Percentiles rank a stretch among this genome's conserved stretches.
Evolutionary conservation across 1,140 invertebrate species (phyloP).

Genomic region (Agraylea sexmaculata): DNA sequence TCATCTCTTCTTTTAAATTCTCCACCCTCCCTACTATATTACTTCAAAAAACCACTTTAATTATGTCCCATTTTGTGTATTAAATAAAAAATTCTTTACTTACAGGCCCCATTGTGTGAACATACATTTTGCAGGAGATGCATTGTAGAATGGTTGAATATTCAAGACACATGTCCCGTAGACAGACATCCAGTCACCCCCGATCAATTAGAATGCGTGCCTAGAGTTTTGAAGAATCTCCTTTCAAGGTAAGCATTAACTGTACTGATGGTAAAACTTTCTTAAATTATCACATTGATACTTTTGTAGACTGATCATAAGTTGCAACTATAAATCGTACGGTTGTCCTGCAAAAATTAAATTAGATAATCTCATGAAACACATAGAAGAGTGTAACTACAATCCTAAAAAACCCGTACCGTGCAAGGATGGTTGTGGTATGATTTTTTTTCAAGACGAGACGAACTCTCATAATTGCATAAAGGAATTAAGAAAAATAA

Average conservation of each 20-base stretch:
- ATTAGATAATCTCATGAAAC: slow-evolving; percentile 67
- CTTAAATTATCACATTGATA: slow-evolving; percentile 4
- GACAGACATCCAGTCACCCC: slow-evolving; percentile 80
- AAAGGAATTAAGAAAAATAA: slow-evolving; percentile 69
- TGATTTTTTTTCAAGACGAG: slow-evolving; percentile 91
- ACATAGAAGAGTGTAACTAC: slow-evolving; percentile 76
- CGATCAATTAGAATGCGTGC: slow-evolving; percentile 77
- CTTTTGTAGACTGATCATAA: slow-evolving; percentile 64
- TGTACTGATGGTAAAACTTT: slow-evolving; percentile 1
- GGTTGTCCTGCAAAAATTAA: slow-evolving; percentile 79
- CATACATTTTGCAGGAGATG: slow-evolving; percentile 91
- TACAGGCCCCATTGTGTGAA: slow-evolving; percentile 86
- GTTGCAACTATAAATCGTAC: slow-evolving; percentile 80
- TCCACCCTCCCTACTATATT: too few species aligned
- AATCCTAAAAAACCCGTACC: slow-evolving; percentile 89
- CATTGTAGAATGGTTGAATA: slow-evolving; percentile 87
- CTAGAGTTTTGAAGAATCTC: slow-evolving; percentile 83
- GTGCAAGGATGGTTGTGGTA: slow-evolving; percentile 85
- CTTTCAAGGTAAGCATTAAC: slow-evolving; percentile 55
- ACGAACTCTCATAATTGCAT: slow-evolving; percentile 91
- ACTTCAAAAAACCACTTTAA: too few species aligned
- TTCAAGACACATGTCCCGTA: slow-evolving; percentile 86
- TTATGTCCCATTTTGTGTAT: too few species aligned
- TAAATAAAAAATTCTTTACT: neutral
- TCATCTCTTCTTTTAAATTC: too few species aligned